phyloP scores from a whole-genome alignment of 2,113 vertebrate species.

The Platysteira castanea region DNA sequence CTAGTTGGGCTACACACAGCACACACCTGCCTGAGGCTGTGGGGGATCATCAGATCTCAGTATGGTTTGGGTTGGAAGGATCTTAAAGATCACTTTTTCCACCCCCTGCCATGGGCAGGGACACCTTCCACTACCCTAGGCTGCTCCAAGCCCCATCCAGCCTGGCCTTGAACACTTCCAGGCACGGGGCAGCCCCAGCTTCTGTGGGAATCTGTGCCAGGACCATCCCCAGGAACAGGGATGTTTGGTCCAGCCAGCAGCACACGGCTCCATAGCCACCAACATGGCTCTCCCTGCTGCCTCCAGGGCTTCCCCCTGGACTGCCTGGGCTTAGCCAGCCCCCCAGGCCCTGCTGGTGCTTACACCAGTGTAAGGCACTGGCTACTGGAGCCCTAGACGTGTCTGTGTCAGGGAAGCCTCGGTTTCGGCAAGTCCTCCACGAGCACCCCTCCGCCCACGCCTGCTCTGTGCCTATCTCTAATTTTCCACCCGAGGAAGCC shows the following conservation, averaged over 20 bases:
- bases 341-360: neutral
- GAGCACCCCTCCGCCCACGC: neutral
- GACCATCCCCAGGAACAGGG: neutral
- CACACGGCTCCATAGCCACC: rapidly evolving
- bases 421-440: neutral
- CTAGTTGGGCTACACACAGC: neutral
- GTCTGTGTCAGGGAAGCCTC: neutral
- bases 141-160: rapidly evolving
- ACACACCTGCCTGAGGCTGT: neutral
- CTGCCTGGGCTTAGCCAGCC: neutral
- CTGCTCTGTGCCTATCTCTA: constrained; percentile 7
- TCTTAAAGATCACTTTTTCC: neutral
- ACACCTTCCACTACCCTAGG: neutral
- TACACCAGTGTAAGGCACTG: neutral
- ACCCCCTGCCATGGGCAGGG: neutral
- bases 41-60: neutral
- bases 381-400: neutral
- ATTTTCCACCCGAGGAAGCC: constrained; percentile 31
- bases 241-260: neutral
- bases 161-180: neutral
- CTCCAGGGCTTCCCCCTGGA: neutral
- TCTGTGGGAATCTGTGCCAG: neutral
- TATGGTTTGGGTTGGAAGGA: neutral
- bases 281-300: neutral
- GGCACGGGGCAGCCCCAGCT: neutral